Evolutionary conservation across 2,797 vertebrate genomes (phyloP), one percentile per base, ranked within the genome.

Genomic region (Silurus aristotelis): DNA sequence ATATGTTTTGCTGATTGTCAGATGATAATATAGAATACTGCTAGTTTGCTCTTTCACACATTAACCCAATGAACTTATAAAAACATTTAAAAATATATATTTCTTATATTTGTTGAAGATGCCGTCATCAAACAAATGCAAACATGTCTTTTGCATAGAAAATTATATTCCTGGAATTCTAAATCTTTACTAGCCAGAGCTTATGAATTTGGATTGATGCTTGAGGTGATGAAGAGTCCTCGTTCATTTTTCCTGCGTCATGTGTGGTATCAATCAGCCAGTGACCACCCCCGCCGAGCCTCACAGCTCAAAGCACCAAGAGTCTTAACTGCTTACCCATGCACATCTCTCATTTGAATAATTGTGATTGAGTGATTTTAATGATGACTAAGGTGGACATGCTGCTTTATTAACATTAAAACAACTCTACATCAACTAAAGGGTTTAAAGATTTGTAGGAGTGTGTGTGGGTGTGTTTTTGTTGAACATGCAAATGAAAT

Each of bases 231-330:
- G 27, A 79, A 12, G n/a, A 89, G 88, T 61, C 75, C 46, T 20
- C 20, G 72, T 64, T 79, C 52, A 80, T 17, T 75, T 83, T 68
- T 80, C 58, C 25, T 83, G 84, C 80, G 38, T 86, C 88, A 86
- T 63, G 56, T 71, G 72, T 80, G 83, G 83, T 76, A 71, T 83
- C 66, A 71, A 83, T 84, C 76, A 86, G 63, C 73, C 10, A 76
- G 7, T 75, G 22, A 25, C 83, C 83, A 83, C 87, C 88, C 79
- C 87, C 83, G 43, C 76, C 38, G 75, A 75, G 63, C 85, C 83
- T 68, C 70, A 63, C 83, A 76, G 70, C 72, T 66, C 63, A 70
- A 71, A 80, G 58, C 55, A 61, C 14, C 31, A 83, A 82, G 19
- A 48, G 58, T 43, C 58, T 71, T 71, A 43, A 81, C 81, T 38